phyloP scores from a whole-genome alignment of 2,113 vertebrate genomes.

The Gavialis gangeticus region DNA sequence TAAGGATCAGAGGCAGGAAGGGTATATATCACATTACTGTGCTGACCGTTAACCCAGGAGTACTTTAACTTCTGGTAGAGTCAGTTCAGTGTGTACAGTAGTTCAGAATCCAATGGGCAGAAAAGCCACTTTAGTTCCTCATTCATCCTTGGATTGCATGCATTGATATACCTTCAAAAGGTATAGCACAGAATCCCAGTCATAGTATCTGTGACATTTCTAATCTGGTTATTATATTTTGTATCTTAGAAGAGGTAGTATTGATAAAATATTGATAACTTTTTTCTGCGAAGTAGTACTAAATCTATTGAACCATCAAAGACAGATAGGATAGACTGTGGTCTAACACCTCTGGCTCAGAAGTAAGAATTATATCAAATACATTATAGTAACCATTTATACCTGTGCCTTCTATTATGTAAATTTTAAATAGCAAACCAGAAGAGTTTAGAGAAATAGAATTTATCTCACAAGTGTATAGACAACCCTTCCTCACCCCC shows the following conservation, averaged over 20 bases:
- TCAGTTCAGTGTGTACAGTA: no score
- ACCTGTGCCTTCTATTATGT: not conserved
- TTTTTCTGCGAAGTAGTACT: not conserved
- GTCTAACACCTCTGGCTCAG: not conserved
- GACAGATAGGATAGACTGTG: not conserved
- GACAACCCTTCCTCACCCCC: not conserved
- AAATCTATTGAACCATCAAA: not conserved
- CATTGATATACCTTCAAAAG: not conserved
- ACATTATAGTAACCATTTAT: not conserved
- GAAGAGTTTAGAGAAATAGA: not conserved
- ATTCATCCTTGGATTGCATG: no score
- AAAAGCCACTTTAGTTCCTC: no score
- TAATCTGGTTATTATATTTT: no score
- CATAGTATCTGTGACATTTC: no score
- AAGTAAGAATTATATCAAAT: not conserved
- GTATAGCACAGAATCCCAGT: not conserved
- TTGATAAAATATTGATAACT: not conserved
- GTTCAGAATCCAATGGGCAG: no score
- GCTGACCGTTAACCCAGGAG: no score
- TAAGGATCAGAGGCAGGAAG: not conserved
- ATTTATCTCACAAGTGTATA: not conserved
- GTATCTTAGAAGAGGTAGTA: no score
- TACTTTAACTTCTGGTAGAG: no score
- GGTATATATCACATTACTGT: no score
- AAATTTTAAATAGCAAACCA: not conserved